Evolutionary conservation across 2,113 vertebrate genomes (phyloP).

Genomic region (Takifugu bimaculatus): DNA sequence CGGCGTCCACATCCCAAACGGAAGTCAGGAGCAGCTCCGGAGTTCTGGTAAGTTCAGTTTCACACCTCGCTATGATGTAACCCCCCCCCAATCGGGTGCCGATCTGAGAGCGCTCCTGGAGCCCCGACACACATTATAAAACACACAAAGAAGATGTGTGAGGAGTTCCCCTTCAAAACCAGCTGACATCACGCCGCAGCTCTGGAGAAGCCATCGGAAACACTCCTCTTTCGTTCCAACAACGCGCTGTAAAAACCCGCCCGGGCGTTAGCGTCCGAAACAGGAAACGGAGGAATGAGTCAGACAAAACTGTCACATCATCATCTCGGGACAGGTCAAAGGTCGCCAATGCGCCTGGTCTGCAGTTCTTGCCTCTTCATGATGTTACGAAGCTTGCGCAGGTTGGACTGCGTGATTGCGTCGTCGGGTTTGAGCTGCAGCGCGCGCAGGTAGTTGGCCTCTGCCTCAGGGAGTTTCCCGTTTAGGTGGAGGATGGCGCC

Average conservation of each 20-base stretch:
- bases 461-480: constrained; percentile 87
- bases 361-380: constrained; percentile 96
- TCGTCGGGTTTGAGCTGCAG: constrained; percentile 95
- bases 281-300: no score
- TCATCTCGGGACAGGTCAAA: constrained; percentile 8
- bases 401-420: constrained; percentile 93
- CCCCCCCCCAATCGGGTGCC: not conserved
- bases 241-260: constrained; percentile 10
- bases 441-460: constrained; percentile 92
- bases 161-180: constrained; percentile 11
- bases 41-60: not conserved
- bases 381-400: constrained; percentile 98
- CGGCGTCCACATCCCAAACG: no score
- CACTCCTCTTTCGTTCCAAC: constrained; percentile 17
- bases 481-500: constrained; percentile 98
- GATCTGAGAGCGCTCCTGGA: not conserved
- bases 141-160: not conserved
- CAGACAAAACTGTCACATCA: no score
- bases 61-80: not conserved
- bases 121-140: not conserved
- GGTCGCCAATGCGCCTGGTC: constrained; percentile 59
- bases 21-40: no score
- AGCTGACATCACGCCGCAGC: not conserved
- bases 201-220: constrained; percentile 1
- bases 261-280: not conserved